Evolutionary conservation across 2,113 vertebrate species (phyloP), one percentile per base, ranked within the genome.

Genomic region (Platysternon megacephalum): DNA sequence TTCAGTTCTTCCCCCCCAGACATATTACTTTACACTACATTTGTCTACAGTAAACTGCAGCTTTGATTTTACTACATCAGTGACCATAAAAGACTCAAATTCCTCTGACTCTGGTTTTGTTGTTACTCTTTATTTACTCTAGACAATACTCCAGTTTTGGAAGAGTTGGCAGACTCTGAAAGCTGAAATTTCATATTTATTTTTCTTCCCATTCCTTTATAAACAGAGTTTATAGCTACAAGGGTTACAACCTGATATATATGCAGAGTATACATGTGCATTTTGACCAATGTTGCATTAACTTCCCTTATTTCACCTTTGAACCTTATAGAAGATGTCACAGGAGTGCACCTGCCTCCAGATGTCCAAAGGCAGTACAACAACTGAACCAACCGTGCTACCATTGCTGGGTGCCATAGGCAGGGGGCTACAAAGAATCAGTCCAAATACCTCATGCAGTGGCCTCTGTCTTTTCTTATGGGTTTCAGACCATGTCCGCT

Each of bases 61-160:
- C 79, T 82, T 91, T 96, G 95, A 96, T 96, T 97, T 72, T 96
- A 95, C 85, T 94, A 88, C 90, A 85, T 78, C 90, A 87, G 56
- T 93, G 95, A 84, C 79, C 85, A 88, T 39, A 82, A 91, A 96
- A 89, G 32, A 39, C 56, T 91, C 74, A 48, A 79, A 32, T 95
- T 93, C 93, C 53, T 96, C 79, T 52, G 79, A 91, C 65, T 92
- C 55, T 74, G 68, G 42, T 94, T 96, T 87, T 76, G 49, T 83
- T 94, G 72, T 85, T 90, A 86, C 86, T 97, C 53, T 52, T 12
- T 96, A 53, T 95, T 95, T 95, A 80, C 88, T 91, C 29, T 56
- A 46, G 39, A 85, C 52, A 92, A 3, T 26, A 24, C 58, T 94
- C 26, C 29, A 61, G 5, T 76, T 94, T 88, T 86, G 8, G 65